Percentiles rank a stretch among this genome's conserved stretches.
phyloP scores from a whole-genome alignment of 1,140 invertebrate genomes.

The Caenorhabditis latens region DNA sequence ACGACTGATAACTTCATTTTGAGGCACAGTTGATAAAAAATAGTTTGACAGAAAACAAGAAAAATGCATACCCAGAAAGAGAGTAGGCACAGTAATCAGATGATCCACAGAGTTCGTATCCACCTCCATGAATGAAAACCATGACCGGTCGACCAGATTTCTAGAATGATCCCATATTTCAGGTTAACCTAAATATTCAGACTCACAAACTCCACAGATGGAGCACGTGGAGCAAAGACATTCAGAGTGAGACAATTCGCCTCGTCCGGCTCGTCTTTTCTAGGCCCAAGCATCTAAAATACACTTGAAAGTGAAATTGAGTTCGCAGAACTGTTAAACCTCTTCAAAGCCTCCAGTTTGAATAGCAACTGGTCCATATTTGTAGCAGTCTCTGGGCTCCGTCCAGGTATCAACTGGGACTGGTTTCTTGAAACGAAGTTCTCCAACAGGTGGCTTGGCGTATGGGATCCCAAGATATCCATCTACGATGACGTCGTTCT shows the following conservation, averaged over 20 bases:
- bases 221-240: conserved; percentile 83
- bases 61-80: conserved; percentile 84
- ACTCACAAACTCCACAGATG: conserved; percentile 69
- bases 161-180: background rate
- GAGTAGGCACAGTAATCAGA: conserved; percentile 45
- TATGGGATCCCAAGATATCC: conserved; percentile 74
- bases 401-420: conserved; percentile 57
- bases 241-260: conserved; percentile 93
- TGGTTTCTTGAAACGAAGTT: conserved; percentile 71
- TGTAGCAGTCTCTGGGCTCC: conserved; percentile 39
- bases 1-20: no score
- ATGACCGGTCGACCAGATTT: conserved; percentile 83
- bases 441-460: conserved; percentile 68
- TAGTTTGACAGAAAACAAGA: conserved; percentile 49
- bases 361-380: conserved; percentile 41
- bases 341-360: conserved; percentile 52
- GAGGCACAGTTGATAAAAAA: no score
- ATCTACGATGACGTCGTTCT: conserved; percentile 62
- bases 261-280: background rate
- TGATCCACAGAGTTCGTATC: conserved; percentile 81
- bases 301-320: background rate
- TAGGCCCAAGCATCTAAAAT: conserved; percentile 80
- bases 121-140: conserved; percentile 93
- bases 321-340: background rate
- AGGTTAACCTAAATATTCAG: conserved; percentile 50